A percentile compares a stretch with the other conserved stretches of the same genome.
These are phyloP conservation scores for Tamias sibiricus DNA, from an alignment of 2,113 vertebrate species.

Conservation along the genomic window DNA sequence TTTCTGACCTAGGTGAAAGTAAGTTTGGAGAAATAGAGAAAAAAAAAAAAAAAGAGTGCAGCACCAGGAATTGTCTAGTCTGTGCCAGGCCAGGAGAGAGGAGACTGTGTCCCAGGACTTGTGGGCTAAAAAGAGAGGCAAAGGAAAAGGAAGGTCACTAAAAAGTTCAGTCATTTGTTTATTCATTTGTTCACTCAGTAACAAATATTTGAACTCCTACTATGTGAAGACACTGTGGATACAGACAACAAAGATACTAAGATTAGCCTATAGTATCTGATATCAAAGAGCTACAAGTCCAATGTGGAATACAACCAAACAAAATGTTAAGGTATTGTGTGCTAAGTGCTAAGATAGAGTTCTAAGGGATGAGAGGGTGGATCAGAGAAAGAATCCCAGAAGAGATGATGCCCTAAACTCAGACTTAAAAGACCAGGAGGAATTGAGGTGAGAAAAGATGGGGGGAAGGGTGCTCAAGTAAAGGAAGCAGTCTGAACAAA, in stretches of 20 bases:
- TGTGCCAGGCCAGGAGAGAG: neutral
- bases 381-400: slow-evolving; percentile 38
- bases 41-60: neutral
- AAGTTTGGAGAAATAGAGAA: neutral
- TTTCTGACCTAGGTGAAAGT: slow-evolving; percentile 36
- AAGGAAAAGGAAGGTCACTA: neutral
- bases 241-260: slow-evolving; percentile 33
- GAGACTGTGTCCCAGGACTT: neutral
- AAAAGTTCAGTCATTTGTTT: neutral
- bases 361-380: neutral
- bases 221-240: neutral
- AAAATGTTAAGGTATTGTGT: slow-evolving; percentile 30
- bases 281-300: slow-evolving; percentile 42
- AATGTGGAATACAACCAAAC: slow-evolving; percentile 13
- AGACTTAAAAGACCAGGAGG: slow-evolving; percentile 55
- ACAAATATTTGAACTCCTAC: slow-evolving; percentile 59
- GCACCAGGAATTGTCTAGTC: neutral
- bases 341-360: slow-evolving; percentile 6
- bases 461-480: neutral
- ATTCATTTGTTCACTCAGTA: slow-evolving; percentile 3
- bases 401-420: slow-evolving; percentile 30
- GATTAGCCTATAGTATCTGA: slow-evolving; percentile 2
- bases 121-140: neutral
- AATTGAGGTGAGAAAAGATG: slow-evolving; percentile 56
- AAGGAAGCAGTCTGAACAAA: slow-evolving; percentile 63